These are phyloP conservation scores for Lethenteron camtschaticum DNA, from an alignment of 2,113 vertebrate species.

Conservation along the genomic window DNA sequence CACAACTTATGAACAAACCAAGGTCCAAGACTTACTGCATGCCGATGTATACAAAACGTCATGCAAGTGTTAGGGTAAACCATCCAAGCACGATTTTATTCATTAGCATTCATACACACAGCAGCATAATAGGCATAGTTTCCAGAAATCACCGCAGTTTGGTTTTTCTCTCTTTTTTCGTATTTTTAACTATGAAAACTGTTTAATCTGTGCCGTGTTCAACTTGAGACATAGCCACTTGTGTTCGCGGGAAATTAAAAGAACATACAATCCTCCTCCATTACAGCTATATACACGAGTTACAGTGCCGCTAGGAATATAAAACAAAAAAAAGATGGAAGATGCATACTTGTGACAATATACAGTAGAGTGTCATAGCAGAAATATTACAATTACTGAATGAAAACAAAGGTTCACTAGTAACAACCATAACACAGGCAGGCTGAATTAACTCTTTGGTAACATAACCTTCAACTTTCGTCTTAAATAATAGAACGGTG, in stretches of 20 bases:
- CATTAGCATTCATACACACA: slow-evolving; percentile 6
- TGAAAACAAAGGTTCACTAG: no score
- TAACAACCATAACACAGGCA: no score
- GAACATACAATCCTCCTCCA: not conserved
- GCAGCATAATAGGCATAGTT: slow-evolving; percentile 6
- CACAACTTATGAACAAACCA: no score
- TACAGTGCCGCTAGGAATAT: slow-evolving; percentile 4
- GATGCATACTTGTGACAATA: no score
- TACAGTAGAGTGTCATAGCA: no score
- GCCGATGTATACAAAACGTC: not conserved
- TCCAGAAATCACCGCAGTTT: slow-evolving; percentile 5
- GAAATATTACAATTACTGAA: no score
- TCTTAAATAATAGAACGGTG: no score
- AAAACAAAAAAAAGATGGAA: slow-evolving; percentile 1
- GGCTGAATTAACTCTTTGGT: no score
- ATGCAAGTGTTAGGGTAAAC: slow-evolving; percentile 5
- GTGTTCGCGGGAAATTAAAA: slow-evolving; percentile 5
- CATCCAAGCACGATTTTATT: slow-evolving; percentile 5
- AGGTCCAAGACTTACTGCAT: no score
- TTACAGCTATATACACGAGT: slow-evolving; percentile 4
- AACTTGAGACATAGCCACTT: slow-evolving; percentile 2
- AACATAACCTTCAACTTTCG: no score
- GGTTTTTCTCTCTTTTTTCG: not conserved
- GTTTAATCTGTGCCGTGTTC: slow-evolving; percentile 5
- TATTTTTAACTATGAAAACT: slow-evolving; percentile 5